Conservation (phyloP, 2,113 vertebrate genomes). For the Baryphthengus martii region DNA sequence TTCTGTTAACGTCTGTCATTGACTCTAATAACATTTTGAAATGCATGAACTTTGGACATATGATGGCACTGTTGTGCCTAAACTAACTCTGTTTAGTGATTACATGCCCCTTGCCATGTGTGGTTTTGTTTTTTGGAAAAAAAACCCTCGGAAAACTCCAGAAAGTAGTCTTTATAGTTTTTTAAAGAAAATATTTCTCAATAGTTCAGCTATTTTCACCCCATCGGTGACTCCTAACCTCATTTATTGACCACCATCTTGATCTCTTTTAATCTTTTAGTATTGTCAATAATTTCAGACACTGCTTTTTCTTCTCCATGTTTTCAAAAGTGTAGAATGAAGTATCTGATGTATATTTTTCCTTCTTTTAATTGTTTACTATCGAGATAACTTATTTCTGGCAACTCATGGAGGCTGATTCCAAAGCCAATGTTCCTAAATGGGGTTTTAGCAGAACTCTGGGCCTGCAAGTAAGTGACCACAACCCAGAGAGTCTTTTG, state of each 20-base stretch:
- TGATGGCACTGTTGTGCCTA: slow-evolving; percentile 59
- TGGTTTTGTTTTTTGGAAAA: not conserved
- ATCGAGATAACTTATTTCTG: not conserved
- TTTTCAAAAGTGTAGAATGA: not conserved
- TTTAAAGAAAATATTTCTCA: not conserved
- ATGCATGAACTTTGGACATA: slow-evolving; percentile 11
- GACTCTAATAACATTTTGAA: not conserved
- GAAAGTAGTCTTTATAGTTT: not conserved
- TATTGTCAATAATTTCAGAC: not conserved
- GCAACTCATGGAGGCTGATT: not conserved
- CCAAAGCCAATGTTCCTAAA: not conserved
- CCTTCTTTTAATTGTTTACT: not conserved
- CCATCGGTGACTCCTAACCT: not conserved
- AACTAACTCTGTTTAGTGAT: not conserved
- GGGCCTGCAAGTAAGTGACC: not conserved
- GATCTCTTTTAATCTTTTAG: not conserved
- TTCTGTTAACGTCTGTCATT: not conserved
- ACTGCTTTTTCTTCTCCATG: not conserved
- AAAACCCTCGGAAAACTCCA: not conserved
- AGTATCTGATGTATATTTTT: not conserved
- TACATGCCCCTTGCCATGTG: not conserved
- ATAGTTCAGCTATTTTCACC: not conserved
- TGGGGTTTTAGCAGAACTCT: not conserved
- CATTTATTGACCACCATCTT: not conserved
- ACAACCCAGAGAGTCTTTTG: not conserved